Conservation (phyloP, 2,797 vertebrate species). For the Choloepus didactylus region DNA sequence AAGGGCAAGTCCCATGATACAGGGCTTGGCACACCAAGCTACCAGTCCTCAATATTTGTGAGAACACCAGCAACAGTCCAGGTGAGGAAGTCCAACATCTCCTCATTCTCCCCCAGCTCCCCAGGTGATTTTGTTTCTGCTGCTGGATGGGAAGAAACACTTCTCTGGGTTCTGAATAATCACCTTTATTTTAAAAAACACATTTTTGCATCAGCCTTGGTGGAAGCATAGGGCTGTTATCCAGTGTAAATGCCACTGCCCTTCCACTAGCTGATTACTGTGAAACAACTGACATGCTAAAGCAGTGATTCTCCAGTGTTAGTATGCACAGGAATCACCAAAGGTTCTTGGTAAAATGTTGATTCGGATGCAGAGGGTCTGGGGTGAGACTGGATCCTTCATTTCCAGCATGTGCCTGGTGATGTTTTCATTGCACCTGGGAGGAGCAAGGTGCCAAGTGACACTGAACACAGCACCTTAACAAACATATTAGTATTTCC, state of each 20-base stretch:
- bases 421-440: not conserved
- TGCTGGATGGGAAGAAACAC: not conserved
- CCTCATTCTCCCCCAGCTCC: not conserved
- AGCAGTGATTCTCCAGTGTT: no score
- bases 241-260: not conserved
- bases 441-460: rapidly evolving
- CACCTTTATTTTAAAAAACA: not conserved
- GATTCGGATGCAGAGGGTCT: not conserved
- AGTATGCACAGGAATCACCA: not conserved
- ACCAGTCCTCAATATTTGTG: no score
- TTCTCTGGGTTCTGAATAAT: not conserved
- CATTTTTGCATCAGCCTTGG: not conserved
- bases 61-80: no score
- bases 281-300: not conserved
- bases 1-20: no score
- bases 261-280: not conserved
- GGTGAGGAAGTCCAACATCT: no score
- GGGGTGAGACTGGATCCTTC: not conserved
- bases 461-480: not conserved
- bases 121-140: not conserved
- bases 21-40: no score
- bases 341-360: not conserved
- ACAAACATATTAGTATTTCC: not conserved
- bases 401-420: not conserved
- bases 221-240: not conserved